A percentile compares a stretch with the other conserved stretches of the same genome.
Evolutionary conservation across 2,888 invertebrate species (phyloP).

Genomic region (Callyntrura guangdongensis): DNA sequence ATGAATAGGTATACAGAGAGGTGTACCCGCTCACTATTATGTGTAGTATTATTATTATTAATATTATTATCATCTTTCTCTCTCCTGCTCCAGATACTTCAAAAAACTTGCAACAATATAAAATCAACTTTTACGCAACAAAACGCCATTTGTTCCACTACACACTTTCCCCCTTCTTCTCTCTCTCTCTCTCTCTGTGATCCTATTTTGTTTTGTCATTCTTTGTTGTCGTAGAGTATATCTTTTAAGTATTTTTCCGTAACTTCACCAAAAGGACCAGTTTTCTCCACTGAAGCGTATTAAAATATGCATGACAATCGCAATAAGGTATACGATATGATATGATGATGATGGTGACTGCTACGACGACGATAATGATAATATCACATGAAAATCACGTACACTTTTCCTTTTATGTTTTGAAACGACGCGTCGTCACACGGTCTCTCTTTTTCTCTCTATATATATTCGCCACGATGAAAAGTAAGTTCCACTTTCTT

Average conservation of each 20-base stretch:
- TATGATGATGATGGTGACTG: conserved; percentile 30
- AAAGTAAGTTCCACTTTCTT: neutral
- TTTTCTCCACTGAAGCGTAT: conserved; percentile 50
- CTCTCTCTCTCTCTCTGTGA: neutral
- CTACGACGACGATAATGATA: conserved; percentile 58
- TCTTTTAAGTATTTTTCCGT: conserved; percentile 27
- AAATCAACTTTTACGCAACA: conserved; percentile 55
- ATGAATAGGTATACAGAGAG: too few relatives aligned
- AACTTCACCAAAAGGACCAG: neutral
- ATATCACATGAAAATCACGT: conserved; percentile 68
- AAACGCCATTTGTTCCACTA: conserved; percentile 70
- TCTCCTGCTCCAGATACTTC: conserved; percentile 34
- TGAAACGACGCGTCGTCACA: conserved; percentile 33
- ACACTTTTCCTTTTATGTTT: conserved; percentile 64
- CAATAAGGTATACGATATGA: conserved; percentile 66
- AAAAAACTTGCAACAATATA: conserved; percentile 47
- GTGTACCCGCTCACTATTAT: neutral
- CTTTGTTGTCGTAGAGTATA: conserved; percentile 29
- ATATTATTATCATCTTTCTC: neutral
- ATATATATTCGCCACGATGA: conserved; percentile 36
- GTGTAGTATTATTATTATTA: neutral
- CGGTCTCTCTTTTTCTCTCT: conserved; percentile 31
- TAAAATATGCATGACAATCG: conserved; percentile 65
- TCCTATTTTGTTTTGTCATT: conserved; percentile 39
- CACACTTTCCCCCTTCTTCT: conserved; percentile 50